These are phyloP conservation scores for Poliocrania exsul DNA, from an alignment of 2,797 vertebrate species.

Conservation along the genomic window DNA sequence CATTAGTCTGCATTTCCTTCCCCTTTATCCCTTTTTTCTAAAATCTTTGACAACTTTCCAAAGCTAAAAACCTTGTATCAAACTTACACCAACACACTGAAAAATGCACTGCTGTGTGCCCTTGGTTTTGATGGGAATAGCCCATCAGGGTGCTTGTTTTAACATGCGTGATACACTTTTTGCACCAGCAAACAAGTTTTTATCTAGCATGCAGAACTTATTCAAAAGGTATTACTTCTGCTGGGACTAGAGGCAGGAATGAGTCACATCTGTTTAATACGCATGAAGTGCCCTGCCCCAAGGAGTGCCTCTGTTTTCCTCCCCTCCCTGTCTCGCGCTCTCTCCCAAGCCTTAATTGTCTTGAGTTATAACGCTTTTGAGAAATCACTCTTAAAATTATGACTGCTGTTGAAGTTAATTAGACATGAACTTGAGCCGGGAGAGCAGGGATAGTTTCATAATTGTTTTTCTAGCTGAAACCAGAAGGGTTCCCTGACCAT, in stretches of 20 bases:
- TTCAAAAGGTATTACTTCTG: slow-evolving; percentile 69
- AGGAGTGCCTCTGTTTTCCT: slow-evolving; percentile 67
- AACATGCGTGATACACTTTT: slow-evolving; percentile 55
- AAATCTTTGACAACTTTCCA: background rate
- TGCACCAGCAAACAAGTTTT: slow-evolving; percentile 69
- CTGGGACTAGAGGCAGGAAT: slow-evolving; percentile 60
- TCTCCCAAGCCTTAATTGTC: slow-evolving; percentile 60
- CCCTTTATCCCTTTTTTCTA: background rate
- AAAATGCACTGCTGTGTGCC: background rate
- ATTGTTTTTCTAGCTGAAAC: background rate
- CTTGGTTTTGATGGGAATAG: slow-evolving; percentile 15
- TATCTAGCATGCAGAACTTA: slow-evolving; percentile 59
- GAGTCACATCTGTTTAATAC: slow-evolving; percentile 72
- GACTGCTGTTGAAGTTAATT: slow-evolving; percentile 59
- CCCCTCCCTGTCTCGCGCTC: slow-evolving; percentile 46
- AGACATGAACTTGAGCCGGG: background rate
- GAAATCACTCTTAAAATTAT: slow-evolving; percentile 59
- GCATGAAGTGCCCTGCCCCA: slow-evolving; percentile 71
- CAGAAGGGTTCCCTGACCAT: slow-evolving; percentile 8
- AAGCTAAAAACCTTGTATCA: background rate
- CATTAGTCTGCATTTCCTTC: background rate
- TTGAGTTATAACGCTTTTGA: slow-evolving; percentile 54
- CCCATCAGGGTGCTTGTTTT: slow-evolving; percentile 63
- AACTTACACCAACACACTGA: background rate
- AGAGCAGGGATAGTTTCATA: background rate